These are phyloP conservation scores for Ceratothoa steindachneri DNA, from an alignment of 2,888 invertebrate genomes.

Conservation along the genomic window DNA sequence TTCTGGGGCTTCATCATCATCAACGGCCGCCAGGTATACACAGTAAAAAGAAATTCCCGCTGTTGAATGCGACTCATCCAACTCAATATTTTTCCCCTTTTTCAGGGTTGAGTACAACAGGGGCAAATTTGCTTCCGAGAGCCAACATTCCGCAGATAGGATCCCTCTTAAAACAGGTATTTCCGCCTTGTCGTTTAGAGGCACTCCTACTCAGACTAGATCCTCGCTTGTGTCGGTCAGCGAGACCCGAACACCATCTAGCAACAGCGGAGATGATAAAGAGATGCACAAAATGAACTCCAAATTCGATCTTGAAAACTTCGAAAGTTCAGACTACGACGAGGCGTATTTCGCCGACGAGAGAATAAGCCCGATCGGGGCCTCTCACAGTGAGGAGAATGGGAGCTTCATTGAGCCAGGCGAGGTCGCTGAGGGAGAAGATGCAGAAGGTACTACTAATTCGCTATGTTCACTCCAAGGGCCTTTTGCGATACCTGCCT, in stretches of 20 bases:
- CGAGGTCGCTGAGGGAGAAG: not conserved
- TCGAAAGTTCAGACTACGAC: slow-evolving; percentile 1
- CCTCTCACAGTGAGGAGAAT: slow-evolving; percentile 25
- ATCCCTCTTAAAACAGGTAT: not conserved
- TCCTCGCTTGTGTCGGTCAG: not conserved
- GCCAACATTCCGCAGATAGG: not conserved
- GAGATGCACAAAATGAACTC: not conserved
- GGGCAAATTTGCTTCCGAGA: not conserved
- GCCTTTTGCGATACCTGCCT: slow-evolving; percentile 14
- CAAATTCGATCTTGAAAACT: slow-evolving; percentile 9
- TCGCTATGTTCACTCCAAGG: not conserved
- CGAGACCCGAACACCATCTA: not conserved
- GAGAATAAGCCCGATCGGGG: slow-evolving; percentile 26
- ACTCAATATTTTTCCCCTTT: not conserved
- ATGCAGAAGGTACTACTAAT: not conserved
- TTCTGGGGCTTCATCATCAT: too few relatives aligned
- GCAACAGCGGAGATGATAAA: not conserved
- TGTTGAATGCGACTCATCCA: too few relatives aligned
- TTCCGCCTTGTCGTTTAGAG: not conserved
- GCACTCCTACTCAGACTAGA: too few relatives aligned
- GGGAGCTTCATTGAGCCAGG: not conserved
- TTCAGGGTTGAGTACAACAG: not conserved
- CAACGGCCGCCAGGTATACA: too few relatives aligned
- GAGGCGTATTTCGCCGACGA: slow-evolving; percentile 16
- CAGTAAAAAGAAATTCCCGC: too few relatives aligned